phyloP scores from a whole-genome alignment of 1,140 invertebrate genomes.

The Phocides pigmalion region DNA sequence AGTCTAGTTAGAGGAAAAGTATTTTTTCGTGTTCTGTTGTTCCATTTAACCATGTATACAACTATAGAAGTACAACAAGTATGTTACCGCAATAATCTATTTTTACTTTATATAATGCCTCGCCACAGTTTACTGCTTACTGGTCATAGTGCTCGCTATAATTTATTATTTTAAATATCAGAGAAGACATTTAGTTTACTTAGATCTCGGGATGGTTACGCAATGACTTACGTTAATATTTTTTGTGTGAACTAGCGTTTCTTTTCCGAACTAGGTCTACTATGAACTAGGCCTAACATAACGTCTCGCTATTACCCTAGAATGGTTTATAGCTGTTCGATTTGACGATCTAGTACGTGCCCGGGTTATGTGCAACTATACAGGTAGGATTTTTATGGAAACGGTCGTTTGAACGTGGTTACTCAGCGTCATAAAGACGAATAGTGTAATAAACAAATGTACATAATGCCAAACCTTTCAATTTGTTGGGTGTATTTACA shows the following conservation, averaged over 20 bases:
- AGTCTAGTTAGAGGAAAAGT: not conserved
- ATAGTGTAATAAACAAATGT: constrained; percentile 40
- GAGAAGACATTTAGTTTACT: too few relatives aligned
- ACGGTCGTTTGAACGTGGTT: constrained; percentile 35
- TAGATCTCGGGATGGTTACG: too few relatives aligned
- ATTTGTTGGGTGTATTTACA: constrained; percentile 5
- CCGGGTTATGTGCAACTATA: constrained; percentile 1
- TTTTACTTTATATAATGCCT: too few relatives aligned
- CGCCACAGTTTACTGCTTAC: too few relatives aligned
- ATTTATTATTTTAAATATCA: too few relatives aligned
- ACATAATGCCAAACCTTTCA: not conserved
- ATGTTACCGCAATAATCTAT: too few relatives aligned
- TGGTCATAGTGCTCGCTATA: too few relatives aligned
- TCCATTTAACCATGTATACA: too few relatives aligned
- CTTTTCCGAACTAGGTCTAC: too few relatives aligned
- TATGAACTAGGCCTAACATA: not conserved
- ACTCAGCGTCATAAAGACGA: constrained; percentile 34
- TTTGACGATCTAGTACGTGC: constrained; percentile 21
- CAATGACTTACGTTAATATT: too few relatives aligned
- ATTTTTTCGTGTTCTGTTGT: not conserved
- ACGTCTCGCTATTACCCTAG: not conserved
- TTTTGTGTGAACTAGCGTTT: too few relatives aligned
- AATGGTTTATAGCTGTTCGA: constrained; percentile 31
- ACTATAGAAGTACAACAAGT: too few relatives aligned
- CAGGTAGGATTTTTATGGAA: constrained; percentile 34